Evolutionary conservation across 2,888 invertebrate genomes (phyloP).

Genomic region (Tachina grossa): DNA sequence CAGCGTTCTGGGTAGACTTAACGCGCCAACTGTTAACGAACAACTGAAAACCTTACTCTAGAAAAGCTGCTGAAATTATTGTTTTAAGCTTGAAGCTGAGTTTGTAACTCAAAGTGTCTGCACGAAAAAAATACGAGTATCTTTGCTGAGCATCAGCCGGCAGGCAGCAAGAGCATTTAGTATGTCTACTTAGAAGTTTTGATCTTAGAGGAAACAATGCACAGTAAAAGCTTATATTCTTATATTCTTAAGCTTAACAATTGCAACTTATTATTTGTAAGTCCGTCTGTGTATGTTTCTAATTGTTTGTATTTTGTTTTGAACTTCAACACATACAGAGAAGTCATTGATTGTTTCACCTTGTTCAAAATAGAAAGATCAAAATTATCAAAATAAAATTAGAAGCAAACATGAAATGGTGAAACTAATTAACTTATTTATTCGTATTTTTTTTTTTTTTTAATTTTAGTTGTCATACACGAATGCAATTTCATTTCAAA

Average conservation of each 20-base stretch:
- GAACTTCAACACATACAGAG: constrained; percentile 54
- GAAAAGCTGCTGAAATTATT: constrained; percentile 38
- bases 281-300: constrained; percentile 38
- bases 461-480: constrained; percentile 11
- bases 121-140: constrained; percentile 6
- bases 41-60: constrained; percentile 55
- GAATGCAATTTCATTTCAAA: background rate
- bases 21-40: constrained; percentile 45
- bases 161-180: background rate
- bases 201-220: constrained; percentile 10
- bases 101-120: constrained; percentile 37
- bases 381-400: constrained; percentile 16
- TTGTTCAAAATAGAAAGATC: constrained; percentile 35
- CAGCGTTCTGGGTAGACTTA: constrained; percentile 34
- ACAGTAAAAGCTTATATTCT: constrained; percentile 17
- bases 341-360: constrained; percentile 45
- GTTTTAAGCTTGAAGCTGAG: constrained; percentile 38
- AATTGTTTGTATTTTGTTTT: constrained; percentile 50
- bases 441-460: background rate
- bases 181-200: constrained; percentile 18
- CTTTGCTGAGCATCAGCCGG: constrained; percentile 20
- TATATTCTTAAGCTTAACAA: background rate
- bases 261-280: background rate
- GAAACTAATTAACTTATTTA: constrained; percentile 21
- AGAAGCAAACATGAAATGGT: background rate